Evolutionary conservation across 2,797 vertebrate genomes (phyloP), one percentile per base, ranked within the genome.

Genomic region (Silurus aristotelis): DNA sequence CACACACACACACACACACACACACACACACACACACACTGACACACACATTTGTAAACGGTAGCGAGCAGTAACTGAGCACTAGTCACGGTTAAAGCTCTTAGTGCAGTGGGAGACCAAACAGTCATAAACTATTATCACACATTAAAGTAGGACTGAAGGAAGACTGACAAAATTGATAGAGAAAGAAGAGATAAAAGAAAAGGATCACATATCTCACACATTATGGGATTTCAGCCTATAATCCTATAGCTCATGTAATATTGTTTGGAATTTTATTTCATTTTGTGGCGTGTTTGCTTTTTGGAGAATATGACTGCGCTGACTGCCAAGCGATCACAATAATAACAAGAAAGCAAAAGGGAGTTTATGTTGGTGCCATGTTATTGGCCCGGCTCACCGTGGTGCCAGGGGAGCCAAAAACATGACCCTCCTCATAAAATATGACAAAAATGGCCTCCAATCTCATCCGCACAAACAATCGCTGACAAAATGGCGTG

Each of bases 331-430:
- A 83, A 82, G 85, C 67, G 90, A 70, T 90, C 89, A 89, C 87
- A 90, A 89, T 89, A 89, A 89, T 85, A 89, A 86, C 91, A 38
- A 77, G 81, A 93, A 94, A 94, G 93, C 92, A 94, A 94, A 71
- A 91, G 89, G 92, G 93, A 76, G 92, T 94, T 94, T 94, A 94
- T 94, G 93, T 91, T 93, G 87, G 92, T 93, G 92, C 92, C 89
- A 89, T 91, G 93, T 93, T 94, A 95, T 94, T 95, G 93, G 95
- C 93, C 93, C 87, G 93, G 93, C 93, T 91, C 92, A 93, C 93
- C 92, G 92, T 84, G 86, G 86, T 89, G 70, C 90, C 94, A 93
- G 92, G 94, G 93, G 94, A 94, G 91, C 90, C 91, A 94, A 84
- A 85, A 92, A 91, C 88, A 93, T 86, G 88, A 90, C 89, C 88